These are phyloP conservation scores for Charina bottae DNA, from an alignment of 2,113 vertebrate species.

Conservation along the genomic window DNA sequence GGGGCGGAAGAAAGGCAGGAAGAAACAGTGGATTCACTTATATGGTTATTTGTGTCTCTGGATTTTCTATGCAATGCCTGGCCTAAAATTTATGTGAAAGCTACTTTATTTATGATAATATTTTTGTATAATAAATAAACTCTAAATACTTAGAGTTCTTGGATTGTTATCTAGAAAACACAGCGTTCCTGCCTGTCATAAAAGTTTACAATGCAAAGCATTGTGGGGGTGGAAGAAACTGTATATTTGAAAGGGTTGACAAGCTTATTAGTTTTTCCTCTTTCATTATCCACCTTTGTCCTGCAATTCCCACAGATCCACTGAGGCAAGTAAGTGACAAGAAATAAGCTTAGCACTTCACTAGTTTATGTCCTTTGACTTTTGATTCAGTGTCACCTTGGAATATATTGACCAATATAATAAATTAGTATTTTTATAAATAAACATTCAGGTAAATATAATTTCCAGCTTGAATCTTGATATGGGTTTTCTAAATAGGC, in stretches of 20 bases:
- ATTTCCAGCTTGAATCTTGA: not conserved
- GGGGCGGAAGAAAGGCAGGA: rapidly evolving
- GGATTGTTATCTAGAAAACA: not conserved
- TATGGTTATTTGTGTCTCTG: not conserved
- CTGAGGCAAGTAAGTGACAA: not conserved
- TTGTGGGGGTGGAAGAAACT: not conserved
- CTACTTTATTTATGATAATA: not conserved
- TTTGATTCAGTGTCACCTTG: not conserved
- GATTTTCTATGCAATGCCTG: not conserved
- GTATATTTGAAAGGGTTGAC: not conserved
- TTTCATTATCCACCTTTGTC: not conserved
- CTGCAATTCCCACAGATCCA: not conserved
- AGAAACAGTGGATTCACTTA: not conserved
- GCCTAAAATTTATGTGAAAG: not conserved
- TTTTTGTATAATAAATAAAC: not conserved
- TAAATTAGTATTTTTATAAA: not conserved
- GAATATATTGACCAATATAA: not conserved
- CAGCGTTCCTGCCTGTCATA: not conserved
- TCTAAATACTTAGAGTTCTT: not conserved
- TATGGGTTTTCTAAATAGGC: not conserved
- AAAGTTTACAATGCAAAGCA: not conserved
- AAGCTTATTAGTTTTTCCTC: not conserved
- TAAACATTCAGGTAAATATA: not conserved
- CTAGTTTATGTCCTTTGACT: not conserved
- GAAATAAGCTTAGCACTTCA: not conserved